Evolutionary conservation across 2,888 invertebrate genomes (phyloP).

Genomic region (Polydrusus tereticollis): DNA sequence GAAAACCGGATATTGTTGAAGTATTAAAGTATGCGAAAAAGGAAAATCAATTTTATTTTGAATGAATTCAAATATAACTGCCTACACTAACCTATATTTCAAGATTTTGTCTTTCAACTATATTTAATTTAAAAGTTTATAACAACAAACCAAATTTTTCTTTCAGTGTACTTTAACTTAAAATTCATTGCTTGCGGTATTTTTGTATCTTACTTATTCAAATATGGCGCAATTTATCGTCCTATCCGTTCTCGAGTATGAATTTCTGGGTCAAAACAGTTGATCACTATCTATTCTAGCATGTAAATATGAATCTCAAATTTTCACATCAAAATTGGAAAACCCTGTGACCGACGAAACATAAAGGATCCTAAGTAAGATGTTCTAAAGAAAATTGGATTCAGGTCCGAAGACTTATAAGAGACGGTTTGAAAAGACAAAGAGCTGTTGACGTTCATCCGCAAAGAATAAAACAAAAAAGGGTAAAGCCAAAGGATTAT

Average conservation of each 20-base stretch:
- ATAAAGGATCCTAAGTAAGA: constrained; percentile 40
- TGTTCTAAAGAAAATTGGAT: constrained; percentile 46
- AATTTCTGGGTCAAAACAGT: background rate
- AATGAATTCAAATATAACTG: no score
- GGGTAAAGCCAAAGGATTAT: constrained; percentile 47
- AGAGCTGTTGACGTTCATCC: constrained; percentile 51
- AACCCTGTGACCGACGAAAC: constrained; percentile 33
- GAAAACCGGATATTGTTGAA: no score
- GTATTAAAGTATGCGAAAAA: no score
- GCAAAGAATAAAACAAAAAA: constrained; percentile 50
- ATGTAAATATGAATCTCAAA: constrained; percentile 32
- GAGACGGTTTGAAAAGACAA: constrained; percentile 49
- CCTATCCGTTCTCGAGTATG: background rate
- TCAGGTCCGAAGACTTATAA: constrained; percentile 38
- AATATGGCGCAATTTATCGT: background rate
- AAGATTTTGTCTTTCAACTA: no score
- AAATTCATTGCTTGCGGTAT: background rate
- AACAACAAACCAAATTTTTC: no score
- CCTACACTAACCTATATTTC: no score
- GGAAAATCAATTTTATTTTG: no score
- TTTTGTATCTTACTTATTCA: background rate
- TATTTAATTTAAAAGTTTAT: no score
- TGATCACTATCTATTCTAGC: constrained; percentile 13
- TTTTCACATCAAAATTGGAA: constrained; percentile 38
- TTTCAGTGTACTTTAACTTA: no score